Base-by-base conservation (phyloP, 2,888 invertebrate species). In the Lobophora halterata region DNA sequence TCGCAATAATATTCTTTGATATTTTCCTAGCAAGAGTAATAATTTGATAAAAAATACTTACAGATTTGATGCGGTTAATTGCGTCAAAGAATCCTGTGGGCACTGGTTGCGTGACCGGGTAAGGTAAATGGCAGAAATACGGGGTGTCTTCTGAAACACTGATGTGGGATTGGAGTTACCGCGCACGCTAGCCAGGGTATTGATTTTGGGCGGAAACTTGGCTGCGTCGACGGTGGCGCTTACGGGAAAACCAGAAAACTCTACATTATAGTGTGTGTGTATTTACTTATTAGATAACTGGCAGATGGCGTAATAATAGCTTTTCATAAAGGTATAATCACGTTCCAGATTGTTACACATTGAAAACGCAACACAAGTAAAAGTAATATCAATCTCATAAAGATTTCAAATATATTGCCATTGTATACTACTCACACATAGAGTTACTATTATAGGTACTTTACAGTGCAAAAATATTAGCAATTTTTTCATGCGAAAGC, bases 141-240 rank as follows among this genome's bases (percentile, higher is more conserved):
- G 62, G 74, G 74, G 64, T 74, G 75, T 68, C 76, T 75, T 54
- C 68, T 65, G 71, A 66, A 73, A 76, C 62, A 83, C 83, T 85
- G 77, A 76, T 61, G 70, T 69, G 59, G 71, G 71, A 71, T 64
- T 65, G 63, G 63, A 64, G 67, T 69, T 68, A 72, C 76, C 58
- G 83, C 83, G 85, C 82, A 79, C 73, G 73, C 69, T 71, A 58
- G 52, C 42, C 43, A 20, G 34, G 55, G 50, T 86, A 86, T 86
- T 80, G 85, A 86, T 86, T 83, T 79, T 79, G 83, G 85, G 85
- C 81, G 85, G 85, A 64, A 72, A 74, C 77, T 43, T 53, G 55
- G 55, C 52, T 44, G 23, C 41, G 34, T 49, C 62, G 50, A 52
- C 46, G 9, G 48, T 48, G 48, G 65, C 68, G 82, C 70, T 75